Percentiles rank a stretch among this genome's conserved stretches.
These are phyloP conservation scores for Pterocles burchelli DNA, from an alignment of 2,113 vertebrate species.

Conservation along the genomic window DNA sequence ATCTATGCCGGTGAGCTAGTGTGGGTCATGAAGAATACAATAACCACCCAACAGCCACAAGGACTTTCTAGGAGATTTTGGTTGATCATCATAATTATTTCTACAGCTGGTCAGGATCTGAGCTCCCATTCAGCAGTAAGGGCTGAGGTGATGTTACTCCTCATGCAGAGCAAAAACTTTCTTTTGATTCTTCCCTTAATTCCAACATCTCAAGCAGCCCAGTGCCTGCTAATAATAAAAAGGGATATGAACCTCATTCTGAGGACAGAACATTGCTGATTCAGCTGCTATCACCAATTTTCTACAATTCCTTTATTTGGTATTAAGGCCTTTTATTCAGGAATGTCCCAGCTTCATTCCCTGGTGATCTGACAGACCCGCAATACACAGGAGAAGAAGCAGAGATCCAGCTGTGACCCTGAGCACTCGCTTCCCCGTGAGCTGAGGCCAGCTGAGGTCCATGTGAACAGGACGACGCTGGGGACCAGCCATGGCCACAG, in stretches of 20 bases:
- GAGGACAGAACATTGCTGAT: neutral
- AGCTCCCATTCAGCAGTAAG: neutral
- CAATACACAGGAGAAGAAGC: neutral
- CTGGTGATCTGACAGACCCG: neutral
- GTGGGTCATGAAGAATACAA: neutral
- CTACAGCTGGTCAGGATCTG: neutral
- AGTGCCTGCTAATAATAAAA: neutral
- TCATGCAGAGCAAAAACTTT: neutral
- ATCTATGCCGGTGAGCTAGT: neutral
- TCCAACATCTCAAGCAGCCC: neutral
- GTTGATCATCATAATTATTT: neutral
- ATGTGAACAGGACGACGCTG: accelerated
- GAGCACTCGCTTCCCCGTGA: accelerated
- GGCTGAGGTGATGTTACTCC: neutral
- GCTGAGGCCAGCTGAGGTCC: neutral
- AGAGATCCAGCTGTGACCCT: neutral
- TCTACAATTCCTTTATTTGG: neutral
- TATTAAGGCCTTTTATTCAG: neutral
- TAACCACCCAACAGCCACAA: neutral
- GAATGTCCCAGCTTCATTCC: neutral
- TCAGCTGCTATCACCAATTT: neutral
- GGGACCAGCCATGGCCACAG: accelerated
- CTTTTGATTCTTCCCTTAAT: neutral
- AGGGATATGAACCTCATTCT: neutral
- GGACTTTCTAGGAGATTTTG: neutral